phyloP scores from a whole-genome alignment of 2,888 invertebrate species.

The Allygus modestus region DNA sequence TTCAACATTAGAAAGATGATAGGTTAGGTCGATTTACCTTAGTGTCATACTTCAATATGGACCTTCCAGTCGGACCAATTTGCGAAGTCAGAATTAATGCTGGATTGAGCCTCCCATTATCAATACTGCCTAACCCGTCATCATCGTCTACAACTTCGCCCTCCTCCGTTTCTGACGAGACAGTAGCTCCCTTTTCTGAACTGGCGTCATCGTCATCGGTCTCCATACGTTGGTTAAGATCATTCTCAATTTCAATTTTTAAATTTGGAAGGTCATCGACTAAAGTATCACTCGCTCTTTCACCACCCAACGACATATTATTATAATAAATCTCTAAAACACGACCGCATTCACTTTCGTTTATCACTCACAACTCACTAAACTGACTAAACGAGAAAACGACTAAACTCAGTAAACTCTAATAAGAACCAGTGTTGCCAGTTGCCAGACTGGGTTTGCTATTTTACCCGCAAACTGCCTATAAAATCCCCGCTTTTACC shows the following conservation, averaged over 20 bases:
- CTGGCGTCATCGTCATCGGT: constrained; percentile 59
- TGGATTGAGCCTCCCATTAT: not conserved
- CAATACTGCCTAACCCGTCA: constrained; percentile 65
- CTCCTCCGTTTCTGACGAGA: constrained; percentile 73
- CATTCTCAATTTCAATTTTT: constrained; percentile 64
- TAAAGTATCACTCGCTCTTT: constrained; percentile 14
- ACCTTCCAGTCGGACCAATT: constrained; percentile 25
- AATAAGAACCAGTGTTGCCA: no score
- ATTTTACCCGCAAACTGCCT: no score
- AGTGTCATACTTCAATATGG: constrained; percentile 50
- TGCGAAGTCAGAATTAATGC: not conserved
- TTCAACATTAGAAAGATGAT: no score
- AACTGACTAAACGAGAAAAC: not conserved
- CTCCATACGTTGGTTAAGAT: constrained; percentile 60
- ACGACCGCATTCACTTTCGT: not conserved
- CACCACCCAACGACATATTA: constrained; percentile 30
- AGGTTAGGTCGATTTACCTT: constrained; percentile 10
- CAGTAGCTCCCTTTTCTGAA: constrained; percentile 50
- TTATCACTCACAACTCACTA: not conserved
- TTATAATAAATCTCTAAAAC: not conserved
- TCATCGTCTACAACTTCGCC: constrained; percentile 74
- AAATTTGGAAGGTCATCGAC: constrained; percentile 58
- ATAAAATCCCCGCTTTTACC: no score
- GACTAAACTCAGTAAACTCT: not conserved
- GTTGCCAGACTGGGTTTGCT: no score